Conservation (phyloP, 2,113 vertebrate genomes). For the Motacilla alba region DNA sequence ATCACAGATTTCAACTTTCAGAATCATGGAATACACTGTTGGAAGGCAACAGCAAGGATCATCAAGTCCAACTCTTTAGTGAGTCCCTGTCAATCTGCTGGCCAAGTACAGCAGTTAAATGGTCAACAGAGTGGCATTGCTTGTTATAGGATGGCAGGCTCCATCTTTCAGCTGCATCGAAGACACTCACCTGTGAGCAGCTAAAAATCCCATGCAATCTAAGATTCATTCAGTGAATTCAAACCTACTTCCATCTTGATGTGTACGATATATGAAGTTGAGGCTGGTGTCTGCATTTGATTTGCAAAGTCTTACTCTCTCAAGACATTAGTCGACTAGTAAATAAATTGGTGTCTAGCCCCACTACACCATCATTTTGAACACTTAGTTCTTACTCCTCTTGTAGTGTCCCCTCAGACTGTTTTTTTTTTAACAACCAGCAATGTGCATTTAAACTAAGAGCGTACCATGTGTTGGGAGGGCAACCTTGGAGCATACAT, state of each 20-base stretch:
- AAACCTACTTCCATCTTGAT: not conserved
- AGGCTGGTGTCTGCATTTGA: not conserved
- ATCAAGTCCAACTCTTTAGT: not conserved
- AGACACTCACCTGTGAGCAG: not conserved
- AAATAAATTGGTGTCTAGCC: not conserved
- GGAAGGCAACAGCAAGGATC: not conserved
- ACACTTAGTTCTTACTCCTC: not conserved
- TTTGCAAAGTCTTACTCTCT: not conserved
- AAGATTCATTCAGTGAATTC: not conserved
- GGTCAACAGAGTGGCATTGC: not conserved
- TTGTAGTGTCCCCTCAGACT: not conserved
- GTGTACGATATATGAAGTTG: not conserved
- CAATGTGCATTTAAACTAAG: not conserved
- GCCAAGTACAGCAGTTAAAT: not conserved
- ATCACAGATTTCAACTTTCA: not conserved
- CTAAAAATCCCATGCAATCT: not conserved
- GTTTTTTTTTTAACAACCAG: not conserved
- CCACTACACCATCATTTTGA: not conserved
- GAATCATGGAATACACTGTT: not conserved
- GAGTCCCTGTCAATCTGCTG: not conserved
- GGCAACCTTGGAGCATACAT: not conserved
- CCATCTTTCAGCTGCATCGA: not conserved
- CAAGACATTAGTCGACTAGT: not conserved
- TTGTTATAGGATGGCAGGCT: not conserved
- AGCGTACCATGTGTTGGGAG: not conserved